Evolutionary conservation across 2,113 vertebrate genomes (phyloP), one percentile per base, ranked within the genome.

Genomic region (Triplophysa dalaica): DNA sequence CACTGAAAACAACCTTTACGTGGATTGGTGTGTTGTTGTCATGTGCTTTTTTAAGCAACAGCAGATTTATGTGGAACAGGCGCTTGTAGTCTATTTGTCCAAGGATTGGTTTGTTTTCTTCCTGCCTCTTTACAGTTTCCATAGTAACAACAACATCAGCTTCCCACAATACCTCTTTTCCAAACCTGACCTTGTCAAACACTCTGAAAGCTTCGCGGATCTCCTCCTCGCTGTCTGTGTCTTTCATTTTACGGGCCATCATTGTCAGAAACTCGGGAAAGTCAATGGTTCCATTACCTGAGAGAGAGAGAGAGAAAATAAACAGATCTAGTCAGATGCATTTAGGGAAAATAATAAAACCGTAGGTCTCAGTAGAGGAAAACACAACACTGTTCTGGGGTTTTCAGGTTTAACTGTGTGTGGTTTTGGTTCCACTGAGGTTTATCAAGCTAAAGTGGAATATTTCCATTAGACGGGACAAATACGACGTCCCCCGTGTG

Each of bases 161-260:
- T 58, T 33, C 16, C 43, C 43, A 45, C 66, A 26, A 77, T 50
- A 16, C 75, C 24, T 22, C 8, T 24, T 9, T 52, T 41, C 64
- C 12, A 78, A 21, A 3, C 61, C 74, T 19, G 90, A 97, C 98
- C 96, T 99, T 99, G 88, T 99, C 98, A 90, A 99, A 99, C 86
- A 99, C 98, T 91, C 96, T 93, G 94, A 99, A 99, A 43, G 97
- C 98, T 90, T 98, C 96, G 8, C 96, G 95, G 87, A 99, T 98
- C 91, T 99, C 97, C 86, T 99, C 96, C 90, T 99, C 97, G 0
- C 97, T 97, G 89, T 98, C 97, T 12, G 97, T 99, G 81, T 99
- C 98, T 90, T 99, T 99, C 98, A 99, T 99, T 94, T 99, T 99
- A 87, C 96, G 96, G 75, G 96, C 97, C 98, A 99, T 99, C 98